Percentiles rank a stretch among this genome's conserved stretches.
Conservation (phyloP, 2,113 vertebrate species). For the Gopherus flavomarginatus region DNA sequence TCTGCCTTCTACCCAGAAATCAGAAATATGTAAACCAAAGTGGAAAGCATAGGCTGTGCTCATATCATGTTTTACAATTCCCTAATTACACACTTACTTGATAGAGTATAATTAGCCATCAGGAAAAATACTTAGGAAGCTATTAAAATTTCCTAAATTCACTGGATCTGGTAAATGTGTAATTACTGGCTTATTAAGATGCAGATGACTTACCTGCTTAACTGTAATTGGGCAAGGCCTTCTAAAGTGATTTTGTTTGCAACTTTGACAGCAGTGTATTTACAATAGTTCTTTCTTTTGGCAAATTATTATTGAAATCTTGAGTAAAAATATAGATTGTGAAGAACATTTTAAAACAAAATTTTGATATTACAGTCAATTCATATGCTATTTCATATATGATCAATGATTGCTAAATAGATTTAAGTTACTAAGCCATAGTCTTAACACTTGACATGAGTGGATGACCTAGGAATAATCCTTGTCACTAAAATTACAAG, state of each 20-base stretch:
- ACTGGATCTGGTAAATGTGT: not conserved
- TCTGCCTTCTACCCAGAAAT: not conserved
- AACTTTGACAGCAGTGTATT: not conserved
- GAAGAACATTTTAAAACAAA: not conserved
- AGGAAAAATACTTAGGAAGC: slow-evolving; percentile 11
- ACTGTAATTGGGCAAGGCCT: not conserved
- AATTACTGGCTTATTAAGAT: not conserved
- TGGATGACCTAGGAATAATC: not conserved
- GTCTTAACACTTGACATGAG: not conserved
- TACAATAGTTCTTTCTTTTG: not conserved
- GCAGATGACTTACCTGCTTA: not conserved
- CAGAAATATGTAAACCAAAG: not conserved
- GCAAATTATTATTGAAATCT: not conserved
- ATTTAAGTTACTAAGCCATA: not conserved
- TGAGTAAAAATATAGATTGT: not conserved
- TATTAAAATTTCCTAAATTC: not conserved
- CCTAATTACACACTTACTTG: not conserved
- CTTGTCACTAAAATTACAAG: not conserved
- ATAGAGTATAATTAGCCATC: not conserved
- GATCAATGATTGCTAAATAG: not conserved
- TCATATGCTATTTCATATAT: not conserved
- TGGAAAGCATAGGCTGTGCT: not conserved
- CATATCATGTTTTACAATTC: not conserved
- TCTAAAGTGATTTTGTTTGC: not conserved
- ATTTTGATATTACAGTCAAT: not conserved